Evolutionary conservation across 2,797 vertebrate genomes (phyloP), one percentile per base, ranked within the genome.

Genomic region (Esox lucius): DNA sequence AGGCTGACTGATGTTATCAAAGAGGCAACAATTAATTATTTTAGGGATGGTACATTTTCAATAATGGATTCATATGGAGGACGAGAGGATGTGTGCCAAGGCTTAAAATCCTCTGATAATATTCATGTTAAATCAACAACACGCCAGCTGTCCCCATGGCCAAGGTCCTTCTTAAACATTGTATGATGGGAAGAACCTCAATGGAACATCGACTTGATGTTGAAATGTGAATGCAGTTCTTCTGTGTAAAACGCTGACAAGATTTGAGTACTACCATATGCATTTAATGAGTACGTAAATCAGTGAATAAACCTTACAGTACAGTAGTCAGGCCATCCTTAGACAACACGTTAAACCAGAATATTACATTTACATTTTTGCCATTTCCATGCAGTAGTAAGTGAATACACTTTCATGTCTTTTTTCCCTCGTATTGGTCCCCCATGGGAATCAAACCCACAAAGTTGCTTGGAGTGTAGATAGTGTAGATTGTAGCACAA

Each of bases 21-120:
- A 73, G 64, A 4, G 6, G 19, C 33, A 9, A 28, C 46, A 12
- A 28, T 70, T 16, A 28, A 68, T 73, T 48, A 77, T 76, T 67
- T 31, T 5, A 35, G 19, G 22, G 49, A 39, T 42, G 69, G n/a
- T 26, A 17, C 69, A 49, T 76, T 51, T 26, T 71, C 69, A 67
- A 66, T 19, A 22, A 71, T 12, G 69, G 35, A 46, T 28, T 12
- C 46, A 31, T 67, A 46, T 68, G 70, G 2, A 72, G 49, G 48
- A 9, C 51, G 42, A 46, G 6, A 31, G 28, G 59, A 19, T 68
- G 33, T n/a, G 17, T 33, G 53, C 24, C 75, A 71, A 66, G 26
- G 70, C 16, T n/a, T n/a, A 46, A 39, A 68, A 72, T 59, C 64
- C 31, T 4, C 46, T 51, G 48, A 76, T 46, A 49, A 6, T 15